Evolutionary conservation across 37 sponge, comb jelly and placozoan genomes (phyloP), one percentile per base, ranked within the genome.

Genomic region (Beroe ovata): DNA sequence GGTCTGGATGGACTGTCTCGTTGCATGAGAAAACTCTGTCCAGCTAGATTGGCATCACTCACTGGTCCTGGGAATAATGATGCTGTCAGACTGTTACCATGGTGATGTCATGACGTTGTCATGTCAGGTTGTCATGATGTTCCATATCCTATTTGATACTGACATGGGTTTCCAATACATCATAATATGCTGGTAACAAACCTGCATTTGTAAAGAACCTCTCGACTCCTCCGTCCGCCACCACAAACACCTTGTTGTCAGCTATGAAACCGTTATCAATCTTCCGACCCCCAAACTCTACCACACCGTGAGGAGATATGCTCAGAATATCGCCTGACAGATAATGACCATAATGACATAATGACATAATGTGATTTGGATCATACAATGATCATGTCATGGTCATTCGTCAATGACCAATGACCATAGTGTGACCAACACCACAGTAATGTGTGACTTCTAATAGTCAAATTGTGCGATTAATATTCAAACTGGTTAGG

Each of bases 231-330:
- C 38, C 38, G 38, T 69, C 71, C 3, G 18, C 71, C 20, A 35
- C 71, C 71, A 69, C 71, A 69, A 69, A 69, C 37, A 69, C 71
- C 32, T 69, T 69, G 71, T 69, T 69, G 25, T 69, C 71, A 21
- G 25, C 71, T 21, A 69, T 69, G 25, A 69, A 69, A 8, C 71
- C 71, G 71, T 69, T 29, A 8, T 35, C 38, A 6, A 69, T 29
- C 35, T 69, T 35, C 11, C 63, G 8, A 61, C 63, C 63, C 23
- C 3, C 63, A 25, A 26, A 61, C 6, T 61, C 63, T 6, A 61
- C n/a, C 23, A 25, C 22, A 22, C 63, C 63, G 63, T 61, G 3
- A 61, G 63, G 8, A 16, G 63, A 20, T 20, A 61, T 16, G 21
- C 63, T 61, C 63, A 61, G 28, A 25, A 61, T 61, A 20, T 61